Base-by-base conservation (phyloP, 2,113 vertebrate genomes). In the Tragelaphus imberbis region DNA sequence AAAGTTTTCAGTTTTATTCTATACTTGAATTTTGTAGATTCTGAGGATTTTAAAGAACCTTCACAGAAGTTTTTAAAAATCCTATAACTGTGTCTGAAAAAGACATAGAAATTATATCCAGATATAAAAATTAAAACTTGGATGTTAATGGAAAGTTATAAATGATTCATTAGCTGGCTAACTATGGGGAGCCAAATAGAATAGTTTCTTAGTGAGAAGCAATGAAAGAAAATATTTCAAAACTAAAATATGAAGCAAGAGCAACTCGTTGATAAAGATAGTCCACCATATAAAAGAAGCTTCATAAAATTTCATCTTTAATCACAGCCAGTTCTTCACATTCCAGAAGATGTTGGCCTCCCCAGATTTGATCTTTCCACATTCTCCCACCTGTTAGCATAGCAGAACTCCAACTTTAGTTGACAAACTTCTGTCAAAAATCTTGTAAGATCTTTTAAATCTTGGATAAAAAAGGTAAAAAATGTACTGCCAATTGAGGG, bases 151-250 rank as follows among this genome's bases (percentile, higher is more conserved):
- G 58, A 8, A 96, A 96, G 53, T 97, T 90, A 94, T 92, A 90
- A 96, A 92, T 81, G 77, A 97, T 84, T 90, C 96, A 94, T 93
- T 96, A 90, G 33, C 77, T 94, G 59, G 33, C 27, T 58, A 94
- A 85, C 92, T 75, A 36, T 63, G 55, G 75, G n/a, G 81, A 90
- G n/a, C 90, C 58, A 90, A 61, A 93, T 94, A 95, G 92, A 96
- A 96, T 65, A 65, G 86, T 75, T 75, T 95, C 21, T 90, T 75
- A 27, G 55, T 93, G 33, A 79, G 44, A 86, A 49, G 36, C 53
- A 88, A 85, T 95, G 49, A 92, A 88, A 95, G 85, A 96, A 91
- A 96, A 90, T 77, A 77, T 95, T 96, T 97, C 84, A 94, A 92
- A 97, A 93, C 59, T 79, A 93, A 97, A 97, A 90, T 75, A 61